Evolutionary conservation across 2,113 vertebrate species (phyloP), one percentile per base, ranked within the genome.

Genomic region (Saguinus midas): DNA sequence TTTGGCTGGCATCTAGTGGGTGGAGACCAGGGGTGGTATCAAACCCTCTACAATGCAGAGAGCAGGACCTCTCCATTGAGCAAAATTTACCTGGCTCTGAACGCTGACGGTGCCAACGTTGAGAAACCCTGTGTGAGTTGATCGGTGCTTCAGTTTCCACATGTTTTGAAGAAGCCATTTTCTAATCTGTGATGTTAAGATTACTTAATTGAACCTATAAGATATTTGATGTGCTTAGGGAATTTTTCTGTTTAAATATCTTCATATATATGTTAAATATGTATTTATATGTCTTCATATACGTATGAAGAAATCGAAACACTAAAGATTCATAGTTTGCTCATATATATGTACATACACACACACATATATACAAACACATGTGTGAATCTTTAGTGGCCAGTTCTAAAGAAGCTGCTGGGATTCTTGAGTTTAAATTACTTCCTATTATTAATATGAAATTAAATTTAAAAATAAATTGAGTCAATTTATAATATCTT

Each of bases 381-480:
- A 21, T 66, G 18, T 50, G 45, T 64, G 68, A 93, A 68, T 72
- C 48, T 57, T 87, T 73, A 25, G 57, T 85, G 89, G 11, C 45
- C 21, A 57, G 87, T 93, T 91, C 32, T 64, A 79, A 91, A 96
- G 61, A 93, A 93, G 55, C 70, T 73, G 4, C 75, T 89, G 6
- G 78, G 73, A 82, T 64, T 78, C 58, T 93, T 92, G 50, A 64
- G 90, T 96, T 97, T 97, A 83, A 95, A 92, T 92, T 45, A 57
- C 66, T 82, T 95, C 20, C 48, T 96, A 96, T 94, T 85, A 93
- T 92, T 92, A 92, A 85, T 82, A 85, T 85, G 64, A 80, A 80
- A 96, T 97, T 80, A 81, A 93, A 93, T 95, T 96, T 93, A 87
- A 96, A 96, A 96, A 92, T 75, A 94, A 94, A 97, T 97, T 75